A percentile compares a stretch with the other conserved stretches of the same genome.
Evolutionary conservation across 1,140 invertebrate genomes (phyloP).

Genomic region (Aporrectodea caliginosa): DNA sequence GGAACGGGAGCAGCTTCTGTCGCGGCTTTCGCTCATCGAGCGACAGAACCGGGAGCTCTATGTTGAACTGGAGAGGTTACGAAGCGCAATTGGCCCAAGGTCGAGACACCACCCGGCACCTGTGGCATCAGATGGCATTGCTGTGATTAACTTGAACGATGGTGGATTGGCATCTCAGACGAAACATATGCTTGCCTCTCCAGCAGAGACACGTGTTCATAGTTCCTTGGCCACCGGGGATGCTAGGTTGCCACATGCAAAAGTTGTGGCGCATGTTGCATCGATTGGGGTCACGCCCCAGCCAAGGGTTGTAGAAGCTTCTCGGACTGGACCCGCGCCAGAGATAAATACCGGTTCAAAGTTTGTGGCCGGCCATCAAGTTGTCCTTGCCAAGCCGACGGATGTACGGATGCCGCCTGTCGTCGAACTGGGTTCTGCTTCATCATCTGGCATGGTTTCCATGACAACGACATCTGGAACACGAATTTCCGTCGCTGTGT

Average conservation of each 20-base stretch:
- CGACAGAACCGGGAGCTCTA: background rate
- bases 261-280: background rate
- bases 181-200: background rate
- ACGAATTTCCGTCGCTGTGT: constrained; percentile 29
- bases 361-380: background rate
- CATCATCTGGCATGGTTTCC: background rate
- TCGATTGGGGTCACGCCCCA: background rate
- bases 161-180: background rate
- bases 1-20: background rate
- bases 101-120: background rate
- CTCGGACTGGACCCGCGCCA: no score
- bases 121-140: background rate
- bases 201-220: background rate
- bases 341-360: background rate
- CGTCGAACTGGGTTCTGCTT: background rate
- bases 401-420: background rate
- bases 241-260: background rate
- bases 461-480: background rate
- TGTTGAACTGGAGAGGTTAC: background rate
- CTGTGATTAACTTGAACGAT: background rate
- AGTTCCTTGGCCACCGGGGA: background rate
- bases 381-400: background rate
- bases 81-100: background rate
- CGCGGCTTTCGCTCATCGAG: background rate
- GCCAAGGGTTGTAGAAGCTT: background rate